Conservation (phyloP, 2,113 vertebrate species). For the Girardinichthys multiradiatus region DNA sequence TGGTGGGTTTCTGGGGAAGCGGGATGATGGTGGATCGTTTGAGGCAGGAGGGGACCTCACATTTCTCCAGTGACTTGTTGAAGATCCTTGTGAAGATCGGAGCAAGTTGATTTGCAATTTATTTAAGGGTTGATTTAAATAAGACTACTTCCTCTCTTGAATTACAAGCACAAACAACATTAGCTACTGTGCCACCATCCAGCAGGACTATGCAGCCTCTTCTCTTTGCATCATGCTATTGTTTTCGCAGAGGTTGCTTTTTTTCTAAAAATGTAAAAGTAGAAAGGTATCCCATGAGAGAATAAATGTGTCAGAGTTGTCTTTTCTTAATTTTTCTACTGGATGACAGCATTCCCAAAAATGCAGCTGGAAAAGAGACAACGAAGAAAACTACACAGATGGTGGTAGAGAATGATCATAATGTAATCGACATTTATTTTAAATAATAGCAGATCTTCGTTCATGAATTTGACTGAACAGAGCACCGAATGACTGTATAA, state of each 20-base stretch:
- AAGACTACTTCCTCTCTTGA: background rate
- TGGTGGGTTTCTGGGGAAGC: too few relatives aligned
- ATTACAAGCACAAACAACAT: background rate
- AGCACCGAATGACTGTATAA: background rate
- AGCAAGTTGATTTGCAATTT: too few relatives aligned
- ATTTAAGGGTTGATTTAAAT: background rate
- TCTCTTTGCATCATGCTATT: background rate
- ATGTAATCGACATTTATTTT: conserved; percentile 8
- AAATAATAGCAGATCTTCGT: conserved; percentile 4
- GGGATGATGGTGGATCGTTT: too few relatives aligned
- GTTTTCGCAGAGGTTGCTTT: background rate
- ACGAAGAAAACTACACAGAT: conserved; percentile 1
- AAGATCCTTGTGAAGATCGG: too few relatives aligned
- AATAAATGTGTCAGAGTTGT: conserved; percentile 19
- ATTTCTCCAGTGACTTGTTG: too few relatives aligned
- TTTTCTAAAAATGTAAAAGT: conserved; percentile 1
- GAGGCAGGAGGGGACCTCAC: too few relatives aligned
- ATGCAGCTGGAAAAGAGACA: conserved; percentile 35
- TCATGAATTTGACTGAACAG: background rate
- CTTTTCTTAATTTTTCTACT: conserved; percentile 57
- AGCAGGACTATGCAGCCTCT: background rate
- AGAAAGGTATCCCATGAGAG: background rate
- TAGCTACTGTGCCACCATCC: background rate
- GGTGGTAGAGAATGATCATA: background rate
- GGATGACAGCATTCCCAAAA: conserved; percentile 41